These are phyloP conservation scores for Pandemis cinnamomeana DNA, from an alignment of 2,888 invertebrate species.

Conservation along the genomic window DNA sequence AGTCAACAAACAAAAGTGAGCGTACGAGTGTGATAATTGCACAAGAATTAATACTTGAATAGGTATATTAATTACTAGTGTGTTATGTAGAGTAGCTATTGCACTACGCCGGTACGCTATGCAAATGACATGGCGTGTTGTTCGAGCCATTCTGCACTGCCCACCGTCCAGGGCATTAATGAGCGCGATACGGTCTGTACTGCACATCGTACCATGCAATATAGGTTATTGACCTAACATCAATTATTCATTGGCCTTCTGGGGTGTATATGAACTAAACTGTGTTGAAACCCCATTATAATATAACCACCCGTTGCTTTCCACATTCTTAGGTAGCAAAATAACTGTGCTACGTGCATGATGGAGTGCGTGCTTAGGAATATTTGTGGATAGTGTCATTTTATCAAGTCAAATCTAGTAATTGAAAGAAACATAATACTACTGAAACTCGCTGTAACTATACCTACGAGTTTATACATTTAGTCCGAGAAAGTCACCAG, in stretches of 20 bases:
- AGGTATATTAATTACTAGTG: not conserved
- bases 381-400: too few species aligned
- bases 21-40: not conserved
- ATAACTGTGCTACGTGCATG: too few species aligned
- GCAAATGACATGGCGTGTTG: slow-evolving; percentile 35
- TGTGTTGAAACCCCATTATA: not conserved
- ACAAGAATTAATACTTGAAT: not conserved
- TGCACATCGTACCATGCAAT: slow-evolving; percentile 25
- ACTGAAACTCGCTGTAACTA: too few species aligned
- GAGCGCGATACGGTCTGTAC: slow-evolving; percentile 5
- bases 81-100: not conserved
- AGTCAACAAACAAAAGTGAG: not conserved
- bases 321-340: too few species aligned
- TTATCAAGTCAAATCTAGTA: too few species aligned
- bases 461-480: too few species aligned
- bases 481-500: too few species aligned
- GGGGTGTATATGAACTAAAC: not conserved
- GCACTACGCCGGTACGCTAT: slow-evolving; percentile 9
- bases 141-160: slow-evolving; percentile 30
- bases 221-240: slow-evolving; percentile 29
- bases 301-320: not conserved
- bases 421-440: too few species aligned
- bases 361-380: too few species aligned
- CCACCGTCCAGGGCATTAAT: slow-evolving; percentile 28
- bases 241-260: slow-evolving; percentile 6